Base-by-base conservation (phyloP, 92 coral and sea anemone genomes). In the Phenganax marumi region DNA sequence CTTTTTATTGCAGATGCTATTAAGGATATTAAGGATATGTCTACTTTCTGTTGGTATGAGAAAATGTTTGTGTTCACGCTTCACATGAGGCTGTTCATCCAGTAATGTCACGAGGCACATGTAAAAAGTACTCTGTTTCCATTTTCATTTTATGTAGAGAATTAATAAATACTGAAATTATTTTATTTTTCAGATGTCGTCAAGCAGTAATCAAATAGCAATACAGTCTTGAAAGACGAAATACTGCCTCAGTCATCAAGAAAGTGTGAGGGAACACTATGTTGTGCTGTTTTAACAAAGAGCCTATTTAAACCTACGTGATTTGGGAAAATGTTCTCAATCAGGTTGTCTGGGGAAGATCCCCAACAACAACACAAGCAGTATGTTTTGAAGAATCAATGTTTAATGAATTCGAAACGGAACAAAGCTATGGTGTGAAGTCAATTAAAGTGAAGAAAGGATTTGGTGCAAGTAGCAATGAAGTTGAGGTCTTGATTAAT, bases 241-340 rank as follows among this genome's bases (percentile, higher is more conserved):
- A 25, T 19, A 63, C 70, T 25, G 22, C 70, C 70, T 10, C 23
- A 11, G 23, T 10, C 70, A 19, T 25, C 70, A 11, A 63, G 70
- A 63, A 63, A 63, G 70, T 63, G 70, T 19, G 70, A 63, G 10
- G 22, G 22, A 63, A 63, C 70, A 19, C 23, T 63, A 63, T 25
- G 70, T 25, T 63, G 70, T 63, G 70, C 70, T 63, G 70, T 63
- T n/a, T n/a, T n/a, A n/a, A n/a, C n/a, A n/a, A 19, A 63, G 23
- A 63, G 13, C 22, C 70, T 25, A 19, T 63, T 63, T 9, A 63
- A 63, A 63, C 12, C 70, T 11, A 63, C 70, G 22, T 25, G 70
- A 63, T 63, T 11, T 19, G 70, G 70, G 22, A 63, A 63, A 19
- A 63, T 63, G 70, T 63, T 63, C 22, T 63, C 70, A 11, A 63